A percentile compares a stretch with the other conserved stretches of the same genome.
Evolutionary conservation across 2,888 invertebrate species (phyloP).

Genomic region (Colletes collaris): DNA sequence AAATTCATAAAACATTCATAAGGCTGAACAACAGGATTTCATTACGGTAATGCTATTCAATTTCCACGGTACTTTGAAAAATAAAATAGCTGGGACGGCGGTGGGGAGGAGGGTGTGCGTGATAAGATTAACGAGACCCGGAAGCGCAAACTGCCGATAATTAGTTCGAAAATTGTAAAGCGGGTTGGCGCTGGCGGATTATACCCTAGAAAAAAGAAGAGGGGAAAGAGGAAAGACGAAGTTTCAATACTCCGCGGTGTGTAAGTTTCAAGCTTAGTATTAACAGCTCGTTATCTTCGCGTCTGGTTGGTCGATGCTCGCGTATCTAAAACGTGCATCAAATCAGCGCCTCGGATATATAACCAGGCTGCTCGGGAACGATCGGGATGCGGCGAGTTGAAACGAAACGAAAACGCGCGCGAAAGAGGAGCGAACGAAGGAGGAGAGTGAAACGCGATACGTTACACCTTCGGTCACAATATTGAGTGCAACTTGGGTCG

Average conservation of each 20-base stretch:
- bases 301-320: constrained; percentile 59
- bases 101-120: not conserved
- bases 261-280: constrained; percentile 55
- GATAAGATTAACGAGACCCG: constrained; percentile 55
- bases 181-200: constrained; percentile 15
- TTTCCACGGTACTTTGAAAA: constrained; percentile 38
- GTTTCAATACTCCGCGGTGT: constrained; percentile 55
- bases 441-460: constrained; percentile 74
- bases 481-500: constrained; percentile 79
- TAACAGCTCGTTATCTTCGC: constrained; percentile 67
- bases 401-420: constrained; percentile 50
- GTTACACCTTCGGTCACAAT: constrained; percentile 80
- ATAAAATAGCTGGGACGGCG: not conserved
- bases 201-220: not conserved
- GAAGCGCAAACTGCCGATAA: constrained; percentile 56
- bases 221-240: constrained; percentile 25
- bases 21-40: constrained; percentile 35
- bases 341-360: constrained; percentile 63
- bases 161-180: constrained; percentile 50
- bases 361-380: constrained; percentile 55
- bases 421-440: constrained; percentile 11
- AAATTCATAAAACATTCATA: constrained; percentile 48
- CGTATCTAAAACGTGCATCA: constrained; percentile 70
- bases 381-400: constrained; percentile 39
- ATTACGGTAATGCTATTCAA: constrained; percentile 51